Evolutionary conservation across 2,797 vertebrate species (phyloP), one percentile per base, ranked within the genome.

Genomic region (Molossus alvarezi): DNA sequence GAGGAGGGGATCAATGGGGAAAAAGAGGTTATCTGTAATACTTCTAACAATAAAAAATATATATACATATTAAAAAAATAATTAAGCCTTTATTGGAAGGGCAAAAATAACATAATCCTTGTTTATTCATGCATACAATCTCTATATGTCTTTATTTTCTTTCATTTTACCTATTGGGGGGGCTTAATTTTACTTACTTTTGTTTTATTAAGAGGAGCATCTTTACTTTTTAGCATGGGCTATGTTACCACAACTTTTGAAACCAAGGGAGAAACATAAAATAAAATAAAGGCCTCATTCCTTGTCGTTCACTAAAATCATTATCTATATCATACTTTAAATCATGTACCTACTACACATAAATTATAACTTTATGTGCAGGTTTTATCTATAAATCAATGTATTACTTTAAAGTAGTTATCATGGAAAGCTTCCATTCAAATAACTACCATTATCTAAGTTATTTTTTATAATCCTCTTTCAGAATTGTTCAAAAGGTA

Each of bases 401-500:
- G 45, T 29, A 27, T 75, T 85, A 75, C 23, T 72, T 94, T 91
- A 77, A 67, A 53, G 41, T 29, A n/a, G n/a, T 81, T 76, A 82
- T 51, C 72, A 88, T 33, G 55, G 58, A 73, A 85, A 64, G 6
- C 10, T 72, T 88, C 27, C 77, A 41, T 60, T 85, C 41, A 79
- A 79, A 57, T 84, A 91, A 60, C 29, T 17, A 55, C 13, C 23
- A 75, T 51, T 92, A n/a, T 27, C 10, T 69, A 92, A 73, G 65
- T 85, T 20, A 91, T 73, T 80, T 94, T 83, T 72, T 27, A 81
- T 29, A 73, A 57, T 45, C 18, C 23, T 95, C 25, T 37, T 75
- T 83, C 20, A 29, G 12, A 93, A 94, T 73, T 89, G 20, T 81
- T 53, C 60, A 83, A 41, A 77, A 82, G 27, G 64, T 79, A 94